These are phyloP conservation scores for Phrynocephalus versicolor DNA, from an alignment of 2,113 vertebrate genomes.

Conservation along the genomic window DNA sequence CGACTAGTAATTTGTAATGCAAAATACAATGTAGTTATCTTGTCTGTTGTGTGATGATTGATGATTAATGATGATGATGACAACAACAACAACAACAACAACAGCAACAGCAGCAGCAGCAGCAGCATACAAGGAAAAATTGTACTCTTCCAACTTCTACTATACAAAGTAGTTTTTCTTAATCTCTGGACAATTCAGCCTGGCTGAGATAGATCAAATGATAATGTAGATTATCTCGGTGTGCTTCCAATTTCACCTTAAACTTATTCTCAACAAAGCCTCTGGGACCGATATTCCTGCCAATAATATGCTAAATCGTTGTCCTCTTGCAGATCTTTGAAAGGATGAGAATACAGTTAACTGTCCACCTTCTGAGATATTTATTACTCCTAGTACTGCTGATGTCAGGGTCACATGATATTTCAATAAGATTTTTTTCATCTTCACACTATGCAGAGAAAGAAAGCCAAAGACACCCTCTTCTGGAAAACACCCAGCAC, in stretches of 20 bases:
- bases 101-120: too few relatives aligned
- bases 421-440: not conserved
- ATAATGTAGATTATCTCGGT: not conserved
- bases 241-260: not conserved
- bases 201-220: not conserved
- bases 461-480: constrained; percentile 54
- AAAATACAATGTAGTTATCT: too few relatives aligned
- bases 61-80: too few relatives aligned
- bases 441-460: not conserved
- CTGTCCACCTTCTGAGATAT: not conserved
- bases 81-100: too few relatives aligned
- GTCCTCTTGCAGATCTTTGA: not conserved
- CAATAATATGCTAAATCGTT: not conserved
- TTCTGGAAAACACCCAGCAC: constrained; percentile 58
- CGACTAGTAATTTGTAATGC: too few relatives aligned
- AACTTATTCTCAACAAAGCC: not conserved
- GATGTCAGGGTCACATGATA: not conserved
- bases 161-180: not conserved
- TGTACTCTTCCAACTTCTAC: not conserved
- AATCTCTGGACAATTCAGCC: not conserved
- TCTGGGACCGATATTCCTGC: not conserved
- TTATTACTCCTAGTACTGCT: not conserved
- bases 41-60: too few relatives aligned
- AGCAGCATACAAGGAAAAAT: too few relatives aligned
- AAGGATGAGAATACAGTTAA: not conserved